These are phyloP conservation scores for Platygyra sinensis DNA, from an alignment of 64 coral and sea anemone genomes.

Conservation along the genomic window DNA sequence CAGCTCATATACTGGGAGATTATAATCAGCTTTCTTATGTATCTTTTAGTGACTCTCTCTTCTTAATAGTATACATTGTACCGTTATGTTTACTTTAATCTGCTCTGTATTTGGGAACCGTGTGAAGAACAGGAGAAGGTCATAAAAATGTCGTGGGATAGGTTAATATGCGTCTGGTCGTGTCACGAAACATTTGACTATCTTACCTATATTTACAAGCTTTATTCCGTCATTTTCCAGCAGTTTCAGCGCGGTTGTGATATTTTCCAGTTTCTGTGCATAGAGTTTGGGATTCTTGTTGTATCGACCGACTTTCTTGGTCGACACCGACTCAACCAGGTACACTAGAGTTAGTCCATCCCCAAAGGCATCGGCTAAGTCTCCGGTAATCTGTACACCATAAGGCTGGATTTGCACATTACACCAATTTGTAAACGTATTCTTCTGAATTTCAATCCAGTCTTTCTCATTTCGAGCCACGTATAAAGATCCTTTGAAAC, in stretches of 20 bases:
- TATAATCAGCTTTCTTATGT: neutral
- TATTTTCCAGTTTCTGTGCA: constrained; percentile 93
- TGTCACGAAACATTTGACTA: neutral
- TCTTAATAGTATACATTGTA: neutral
- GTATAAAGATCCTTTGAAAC: constrained; percentile 76
- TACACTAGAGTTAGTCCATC: constrained; percentile 83
- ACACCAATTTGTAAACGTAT: constrained; percentile 94
- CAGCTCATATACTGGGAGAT: neutral
- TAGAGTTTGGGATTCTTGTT: constrained; percentile 78
- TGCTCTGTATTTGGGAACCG: neutral
- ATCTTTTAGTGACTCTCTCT: neutral
- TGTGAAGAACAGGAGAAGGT: neutral
- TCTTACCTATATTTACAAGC: constrained; percentile 98
- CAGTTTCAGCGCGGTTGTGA: constrained; percentile 76
- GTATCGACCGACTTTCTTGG: constrained; percentile 78
- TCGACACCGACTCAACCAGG: constrained; percentile 84
- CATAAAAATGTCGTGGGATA: neutral
- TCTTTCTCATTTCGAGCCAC: constrained; percentile 82
- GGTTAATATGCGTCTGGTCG: neutral
- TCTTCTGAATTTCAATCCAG: constrained; percentile 94
- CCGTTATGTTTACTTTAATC: constrained; percentile 43
- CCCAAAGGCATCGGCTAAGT: constrained; percentile 74
- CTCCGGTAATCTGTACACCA: constrained; percentile 56
- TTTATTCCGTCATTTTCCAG: constrained; percentile 83
- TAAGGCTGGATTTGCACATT: constrained; percentile 77